A percentile compares a stretch with the other conserved stretches of the same genome.
phyloP scores from a whole-genome alignment of 2,797 vertebrate genomes.

The Gobio occitaniae region DNA sequence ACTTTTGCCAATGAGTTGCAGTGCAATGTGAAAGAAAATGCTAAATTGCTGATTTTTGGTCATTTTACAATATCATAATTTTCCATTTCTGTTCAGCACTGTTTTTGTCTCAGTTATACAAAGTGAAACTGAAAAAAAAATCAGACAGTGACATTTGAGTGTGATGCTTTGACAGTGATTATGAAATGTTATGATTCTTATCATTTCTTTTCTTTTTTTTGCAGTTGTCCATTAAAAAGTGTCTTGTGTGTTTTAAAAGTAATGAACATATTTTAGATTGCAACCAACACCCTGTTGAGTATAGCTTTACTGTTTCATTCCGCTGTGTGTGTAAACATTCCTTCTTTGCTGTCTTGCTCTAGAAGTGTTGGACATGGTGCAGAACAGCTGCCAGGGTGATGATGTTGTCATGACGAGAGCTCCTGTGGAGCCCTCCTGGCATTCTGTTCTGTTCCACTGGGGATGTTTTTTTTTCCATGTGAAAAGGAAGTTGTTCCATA shows the following conservation, averaged over 20 bases:
- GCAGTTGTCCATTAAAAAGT: background rate
- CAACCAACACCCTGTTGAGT: background rate
- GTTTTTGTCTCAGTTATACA: background rate
- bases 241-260: background rate
- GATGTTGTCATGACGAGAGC: slow-evolving; percentile 46
- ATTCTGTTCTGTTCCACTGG: slow-evolving; percentile 42
- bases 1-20: background rate
- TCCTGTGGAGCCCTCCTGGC: slow-evolving; percentile 40
- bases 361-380: background rate
- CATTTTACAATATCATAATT: background rate
- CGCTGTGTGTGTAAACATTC: slow-evolving; percentile 20
- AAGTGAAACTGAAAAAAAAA: background rate
- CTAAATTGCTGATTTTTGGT: background rate
- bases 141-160: background rate
- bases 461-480: slow-evolving; percentile 40
- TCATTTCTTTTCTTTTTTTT: background rate
- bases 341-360: background rate
- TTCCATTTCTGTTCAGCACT: background rate
- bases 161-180: background rate
- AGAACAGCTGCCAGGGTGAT: slow-evolving; percentile 47
- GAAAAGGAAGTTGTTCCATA: slow-evolving; percentile 52
- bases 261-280: background rate
- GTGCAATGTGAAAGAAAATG: background rate
- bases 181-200: background rate
- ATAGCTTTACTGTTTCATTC: background rate